These are phyloP conservation scores for Penaeus vannamei DNA, from an alignment of 1,140 invertebrate species.

Conservation along the genomic window DNA sequence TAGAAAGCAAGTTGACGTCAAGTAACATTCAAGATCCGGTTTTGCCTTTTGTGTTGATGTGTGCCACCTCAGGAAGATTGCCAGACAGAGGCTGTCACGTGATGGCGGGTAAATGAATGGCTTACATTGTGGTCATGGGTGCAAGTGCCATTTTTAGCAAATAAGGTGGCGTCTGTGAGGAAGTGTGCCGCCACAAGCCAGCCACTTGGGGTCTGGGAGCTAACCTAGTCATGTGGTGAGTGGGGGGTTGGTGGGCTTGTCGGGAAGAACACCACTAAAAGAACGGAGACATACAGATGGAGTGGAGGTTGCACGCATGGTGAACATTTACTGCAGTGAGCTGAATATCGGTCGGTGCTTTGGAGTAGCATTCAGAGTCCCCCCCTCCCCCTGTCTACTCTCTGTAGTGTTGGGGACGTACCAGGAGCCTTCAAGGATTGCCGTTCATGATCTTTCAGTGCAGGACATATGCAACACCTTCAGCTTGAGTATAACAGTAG, in stretches of 20 bases:
- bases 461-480: no score
- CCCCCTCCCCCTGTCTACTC: no score
- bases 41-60: slow-evolving; percentile 52
- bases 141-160: slow-evolving; percentile 60
- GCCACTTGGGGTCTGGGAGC: slow-evolving; percentile 59
- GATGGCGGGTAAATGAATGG: slow-evolving; percentile 43
- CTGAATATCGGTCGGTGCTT: not conserved
- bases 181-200: slow-evolving; percentile 52
- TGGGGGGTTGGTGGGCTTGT: slow-evolving; percentile 49
- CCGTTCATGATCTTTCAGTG: no score
- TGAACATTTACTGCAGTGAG: not conserved
- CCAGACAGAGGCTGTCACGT: slow-evolving; percentile 49
- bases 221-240: slow-evolving; percentile 64
- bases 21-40: slow-evolving; percentile 54
- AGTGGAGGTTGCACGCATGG: slow-evolving; percentile 32
- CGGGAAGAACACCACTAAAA: slow-evolving; percentile 46
- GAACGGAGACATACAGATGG: slow-evolving; percentile 49
- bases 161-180: slow-evolving; percentile 51
- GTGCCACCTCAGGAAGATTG: slow-evolving; percentile 56
- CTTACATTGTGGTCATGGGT: slow-evolving; percentile 40
- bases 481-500: no score
- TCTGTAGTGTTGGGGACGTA: no score
- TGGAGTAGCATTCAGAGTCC: no score
- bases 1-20: slow-evolving; percentile 39
- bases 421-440: no score